Conservation (phyloP, 2,888 invertebrate species). For the Dryadula phaetusa region DNA sequence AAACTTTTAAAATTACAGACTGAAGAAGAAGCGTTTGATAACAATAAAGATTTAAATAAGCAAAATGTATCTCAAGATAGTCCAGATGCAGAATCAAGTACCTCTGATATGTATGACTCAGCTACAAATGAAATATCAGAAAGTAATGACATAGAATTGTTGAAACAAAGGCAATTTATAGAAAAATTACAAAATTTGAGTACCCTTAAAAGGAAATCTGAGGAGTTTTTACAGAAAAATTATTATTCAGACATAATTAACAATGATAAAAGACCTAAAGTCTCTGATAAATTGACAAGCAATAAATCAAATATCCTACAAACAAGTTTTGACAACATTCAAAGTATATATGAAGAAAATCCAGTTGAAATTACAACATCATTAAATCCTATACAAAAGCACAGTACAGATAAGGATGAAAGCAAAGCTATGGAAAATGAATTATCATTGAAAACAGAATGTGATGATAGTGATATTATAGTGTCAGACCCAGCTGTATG, state of each 20-base stretch:
- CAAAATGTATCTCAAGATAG: conserved; percentile 60
- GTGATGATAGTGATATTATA: conserved; percentile 77
- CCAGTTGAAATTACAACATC: conserved; percentile 67
- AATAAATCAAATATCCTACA: conserved; percentile 62
- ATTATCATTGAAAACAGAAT: conserved; percentile 75
- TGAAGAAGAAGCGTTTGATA: conserved; percentile 72
- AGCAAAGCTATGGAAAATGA: conserved; percentile 61
- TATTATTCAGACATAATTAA: conserved; percentile 70
- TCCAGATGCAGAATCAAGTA: conserved; percentile 64
- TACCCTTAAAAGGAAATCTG: conserved; percentile 77
- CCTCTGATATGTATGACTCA: conserved; percentile 65
- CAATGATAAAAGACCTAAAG: conserved; percentile 73
- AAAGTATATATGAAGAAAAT: conserved; percentile 70
- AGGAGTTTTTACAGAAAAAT: conserved; percentile 74
- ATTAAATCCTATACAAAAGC: conserved; percentile 61
- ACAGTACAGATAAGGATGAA: conserved; percentile 57
- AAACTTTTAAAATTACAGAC: conserved; percentile 56
- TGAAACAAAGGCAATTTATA: conserved; percentile 75
- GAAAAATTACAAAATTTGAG: conserved; percentile 76
- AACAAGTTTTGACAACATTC: conserved; percentile 65
- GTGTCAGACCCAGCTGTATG: conserved; percentile 76
- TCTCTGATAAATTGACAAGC: conserved; percentile 66
- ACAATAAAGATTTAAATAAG: conserved; percentile 68
- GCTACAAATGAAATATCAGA: conserved; percentile 59
- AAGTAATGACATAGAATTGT: conserved; percentile 63